These are phyloP conservation scores for Helarctos malayanus DNA, from an alignment of 2,797 vertebrate genomes.

Conservation along the genomic window DNA sequence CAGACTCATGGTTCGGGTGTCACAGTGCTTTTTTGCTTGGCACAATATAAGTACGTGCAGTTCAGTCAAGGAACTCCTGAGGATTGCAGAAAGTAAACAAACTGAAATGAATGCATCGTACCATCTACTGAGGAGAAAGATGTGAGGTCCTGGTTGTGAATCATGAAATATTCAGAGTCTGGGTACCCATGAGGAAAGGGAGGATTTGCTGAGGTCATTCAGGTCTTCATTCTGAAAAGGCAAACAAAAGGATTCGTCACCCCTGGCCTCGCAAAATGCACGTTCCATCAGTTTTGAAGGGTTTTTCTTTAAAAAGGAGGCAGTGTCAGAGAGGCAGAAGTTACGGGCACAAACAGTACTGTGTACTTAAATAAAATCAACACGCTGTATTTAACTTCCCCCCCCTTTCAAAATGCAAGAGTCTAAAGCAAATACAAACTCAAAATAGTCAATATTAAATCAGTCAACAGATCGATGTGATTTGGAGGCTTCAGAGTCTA, in stretches of 20 bases:
- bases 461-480: conserved; percentile 69
- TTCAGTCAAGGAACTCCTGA: conserved; percentile 93
- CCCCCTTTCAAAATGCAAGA: conserved; percentile 52
- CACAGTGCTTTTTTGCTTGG: conserved; percentile 93
- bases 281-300: background rate
- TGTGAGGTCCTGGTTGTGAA: conserved; percentile 92
- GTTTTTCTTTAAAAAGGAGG: background rate
- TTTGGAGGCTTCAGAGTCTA: conserved; percentile 42
- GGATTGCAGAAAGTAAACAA: conserved; percentile 93
- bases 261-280: background rate
- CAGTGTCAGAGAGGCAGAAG: background rate
- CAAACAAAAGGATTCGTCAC: conserved; percentile 81
- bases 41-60: conserved; percentile 91
- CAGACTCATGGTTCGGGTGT: conserved; percentile 90
- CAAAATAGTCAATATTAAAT: conserved; percentile 62
- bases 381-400: conserved; percentile 49
- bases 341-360: background rate
- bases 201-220: conserved; percentile 91
- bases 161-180: conserved; percentile 89
- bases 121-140: conserved; percentile 91
- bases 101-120: conserved; percentile 91
- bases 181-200: conserved; percentile 92
- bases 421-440: conserved; percentile 59
- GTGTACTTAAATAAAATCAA: conserved; percentile 39
- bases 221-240: conserved; percentile 92